Conservation (phyloP, 2,888 invertebrate species). For the Lordiphosa fenestrarum region DNA sequence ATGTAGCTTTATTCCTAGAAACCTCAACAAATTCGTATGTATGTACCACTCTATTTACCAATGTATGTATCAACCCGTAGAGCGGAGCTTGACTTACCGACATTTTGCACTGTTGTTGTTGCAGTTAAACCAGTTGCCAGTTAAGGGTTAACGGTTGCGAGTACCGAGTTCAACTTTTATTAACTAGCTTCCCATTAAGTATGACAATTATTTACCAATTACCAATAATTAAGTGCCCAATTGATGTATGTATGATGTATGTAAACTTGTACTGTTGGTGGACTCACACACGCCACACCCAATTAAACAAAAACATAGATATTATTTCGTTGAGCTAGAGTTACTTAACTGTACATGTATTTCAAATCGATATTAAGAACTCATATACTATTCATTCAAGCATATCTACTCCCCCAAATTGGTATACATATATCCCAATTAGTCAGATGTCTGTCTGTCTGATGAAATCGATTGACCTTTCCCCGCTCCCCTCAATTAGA, state of each 20-base stretch:
- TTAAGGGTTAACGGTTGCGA: constrained; percentile 19
- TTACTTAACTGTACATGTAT: constrained; percentile 1
- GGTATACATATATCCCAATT: too few relatives aligned
- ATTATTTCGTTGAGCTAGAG: constrained; percentile 11
- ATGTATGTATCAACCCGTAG: constrained; percentile 40
- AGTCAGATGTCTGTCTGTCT: too few relatives aligned
- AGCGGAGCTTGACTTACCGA: constrained; percentile 32
- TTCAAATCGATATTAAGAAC: constrained; percentile 2
- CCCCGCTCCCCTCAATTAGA: too few relatives aligned
- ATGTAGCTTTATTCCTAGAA: constrained; percentile 38
- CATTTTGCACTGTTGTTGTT: constrained; percentile 51
- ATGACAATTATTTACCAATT: neutral
- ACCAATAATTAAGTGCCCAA: constrained; percentile 34
- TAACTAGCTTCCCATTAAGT: constrained; percentile 1
- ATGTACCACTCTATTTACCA: constrained; percentile 14
- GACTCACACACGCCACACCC: neutral
- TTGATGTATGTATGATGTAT: constrained; percentile 32
- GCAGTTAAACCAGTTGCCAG: constrained; percentile 33
- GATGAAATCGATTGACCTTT: too few relatives aligned
- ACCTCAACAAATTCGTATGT: constrained; percentile 1
- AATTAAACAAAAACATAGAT: neutral
- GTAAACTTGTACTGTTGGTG: neutral
- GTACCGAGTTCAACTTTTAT: constrained; percentile 9
- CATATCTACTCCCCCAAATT: too few relatives aligned
- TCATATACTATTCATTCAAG: too few relatives aligned